Evolutionary conservation across 2,888 invertebrate genomes (phyloP).

Genomic region (Abrostola tripartita): DNA sequence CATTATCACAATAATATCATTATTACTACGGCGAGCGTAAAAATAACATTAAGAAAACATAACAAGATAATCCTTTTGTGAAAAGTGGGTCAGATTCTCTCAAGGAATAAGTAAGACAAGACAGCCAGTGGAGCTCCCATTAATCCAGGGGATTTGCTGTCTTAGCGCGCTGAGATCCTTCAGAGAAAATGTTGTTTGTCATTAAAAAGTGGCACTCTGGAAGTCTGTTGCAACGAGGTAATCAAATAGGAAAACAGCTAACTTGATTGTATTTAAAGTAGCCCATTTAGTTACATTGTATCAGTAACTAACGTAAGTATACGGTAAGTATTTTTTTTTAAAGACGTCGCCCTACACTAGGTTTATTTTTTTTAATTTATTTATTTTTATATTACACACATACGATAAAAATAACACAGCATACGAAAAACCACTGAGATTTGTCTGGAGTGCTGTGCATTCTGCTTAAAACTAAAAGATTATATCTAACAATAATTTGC

Average conservation of each 20-base stretch:
- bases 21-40: slow-evolving; percentile 32
- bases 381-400: too few relatives aligned
- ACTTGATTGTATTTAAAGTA: background rate
- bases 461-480: too few relatives aligned
- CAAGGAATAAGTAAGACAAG: slow-evolving; percentile 32
- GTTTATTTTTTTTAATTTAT: too few relatives aligned
- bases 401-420: too few relatives aligned
- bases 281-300: background rate
- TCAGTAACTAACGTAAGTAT: too few relatives aligned
- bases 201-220: slow-evolving; percentile 31
- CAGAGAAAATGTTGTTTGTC: slow-evolving; percentile 41
- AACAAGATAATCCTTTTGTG: slow-evolving; percentile 29
- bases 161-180: slow-evolving; percentile 43
- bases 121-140: slow-evolving; percentile 36
- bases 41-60: slow-evolving; percentile 45
- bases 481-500: too few relatives aligned
- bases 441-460: too few relatives aligned
- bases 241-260: background rate
- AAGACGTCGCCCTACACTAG: too few relatives aligned
- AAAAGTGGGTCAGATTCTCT: slow-evolving; percentile 49
- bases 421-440: too few relatives aligned
- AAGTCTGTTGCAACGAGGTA: slow-evolving; percentile 24
- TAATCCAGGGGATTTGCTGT: slow-evolving; percentile 56
- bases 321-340: too few relatives aligned
- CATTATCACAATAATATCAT: slow-evolving; percentile 7